Base-by-base conservation (phyloP, 2,888 invertebrate genomes). In the Caenorhabditis sp. region DNA sequence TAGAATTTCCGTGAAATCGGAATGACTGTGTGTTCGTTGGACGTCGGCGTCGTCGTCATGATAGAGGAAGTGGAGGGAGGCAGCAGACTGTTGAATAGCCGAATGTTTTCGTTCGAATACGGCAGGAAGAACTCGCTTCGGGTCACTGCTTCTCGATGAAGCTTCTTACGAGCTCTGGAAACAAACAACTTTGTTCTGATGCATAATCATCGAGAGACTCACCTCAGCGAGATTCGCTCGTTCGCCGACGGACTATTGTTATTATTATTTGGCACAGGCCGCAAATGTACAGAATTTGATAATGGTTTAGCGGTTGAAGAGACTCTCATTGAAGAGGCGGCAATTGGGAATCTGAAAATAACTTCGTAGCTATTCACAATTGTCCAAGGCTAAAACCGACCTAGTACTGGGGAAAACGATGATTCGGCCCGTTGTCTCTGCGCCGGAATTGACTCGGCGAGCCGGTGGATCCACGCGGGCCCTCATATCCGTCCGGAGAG, bases 371-470 rank as follows among this genome's bases (percentile, higher is more conserved):
- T n/a, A n/a, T n/a, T n/a, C n/a, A n/a, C n/a, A n/a, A n/a, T n/a
- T n/a, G n/a, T n/a, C n/a, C n/a, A n/a, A n/a, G n/a, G n/a, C n/a
- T n/a, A n/a, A n/a, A n/a, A n/a, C n/a, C n/a, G n/a, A n/a, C n/a
- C n/a, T 81, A 81, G 81, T 79, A 79, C 65, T 81, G 73, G 81
- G 81, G 72, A 81, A 81, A 79, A 78, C 76, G 81, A 80, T 74
- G 32, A 65, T 73, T 1, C 74, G 74, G 26, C 45, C 63, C 62
- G 48, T 46, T 61, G 27, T 62, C 74, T 66, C 66, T 43, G 2
- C 75, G 39, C 22, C 62, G 27, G 55, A 55, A 66, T 62, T 75
- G 61, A 15, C 62, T 75, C 65, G 73, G 73, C 73, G 73, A 73
- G 15, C 53, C 53, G 26, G 43, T 17, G 35, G 37, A 17, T 53